These are phyloP conservation scores for Eucera pruinosa DNA, from an alignment of 2,888 invertebrate species.

Conservation along the genomic window DNA sequence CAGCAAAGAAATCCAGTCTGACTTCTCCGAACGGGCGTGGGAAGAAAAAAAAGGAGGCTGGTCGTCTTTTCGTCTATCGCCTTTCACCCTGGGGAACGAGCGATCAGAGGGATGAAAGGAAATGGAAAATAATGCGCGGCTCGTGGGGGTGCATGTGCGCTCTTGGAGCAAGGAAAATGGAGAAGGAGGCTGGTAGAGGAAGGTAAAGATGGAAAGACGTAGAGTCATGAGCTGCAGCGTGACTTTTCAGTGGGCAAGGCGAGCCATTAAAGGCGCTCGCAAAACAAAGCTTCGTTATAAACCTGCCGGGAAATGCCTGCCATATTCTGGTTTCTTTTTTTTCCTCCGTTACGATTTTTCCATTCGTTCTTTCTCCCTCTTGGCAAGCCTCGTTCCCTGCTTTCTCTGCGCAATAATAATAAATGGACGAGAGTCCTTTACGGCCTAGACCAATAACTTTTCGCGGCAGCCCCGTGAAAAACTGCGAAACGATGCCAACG, in stretches of 20 bases:
- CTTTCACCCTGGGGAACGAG: conserved; percentile 50
- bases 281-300: conserved; percentile 78
- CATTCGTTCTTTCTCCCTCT: background rate
- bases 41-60: background rate
- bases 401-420: conserved; percentile 68
- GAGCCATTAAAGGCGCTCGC: conserved; percentile 76
- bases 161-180: conserved; percentile 8
- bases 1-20: conserved; percentile 25
- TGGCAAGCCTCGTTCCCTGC: background rate
- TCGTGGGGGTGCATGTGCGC: conserved; percentile 19
- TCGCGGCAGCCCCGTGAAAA: conserved; percentile 16
- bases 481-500: conserved; percentile 35
- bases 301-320: conserved; percentile 62
- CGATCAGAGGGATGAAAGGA: conserved; percentile 60
- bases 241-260: conserved; percentile 71
- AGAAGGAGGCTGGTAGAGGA: conserved; percentile 28
- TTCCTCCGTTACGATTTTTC: conserved; percentile 18
- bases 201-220: conserved; percentile 64
- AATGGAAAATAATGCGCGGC: conserved; percentile 68
- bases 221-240: conserved; percentile 75
- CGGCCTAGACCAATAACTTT: conserved; percentile 66
- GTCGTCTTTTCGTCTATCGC: conserved; percentile 44
- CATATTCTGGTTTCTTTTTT: conserved; percentile 26
- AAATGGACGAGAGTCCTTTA: conserved; percentile 69
- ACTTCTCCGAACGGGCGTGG: background rate